Evolutionary conservation across 2,888 invertebrate genomes (phyloP), one percentile per base, ranked within the genome.

Genomic region (Suillia variegata): DNA sequence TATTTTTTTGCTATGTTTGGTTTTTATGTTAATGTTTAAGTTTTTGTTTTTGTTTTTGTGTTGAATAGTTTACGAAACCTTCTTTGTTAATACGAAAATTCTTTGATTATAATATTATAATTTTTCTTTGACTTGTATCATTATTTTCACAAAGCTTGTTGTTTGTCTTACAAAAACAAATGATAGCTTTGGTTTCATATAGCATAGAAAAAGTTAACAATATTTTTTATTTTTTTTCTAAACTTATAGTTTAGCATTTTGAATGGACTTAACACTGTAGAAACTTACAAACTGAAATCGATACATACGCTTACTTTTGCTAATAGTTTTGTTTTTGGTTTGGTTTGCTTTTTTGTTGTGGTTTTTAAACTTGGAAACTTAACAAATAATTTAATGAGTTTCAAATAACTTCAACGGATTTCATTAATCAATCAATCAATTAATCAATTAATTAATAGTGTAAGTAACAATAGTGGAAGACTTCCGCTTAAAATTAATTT

Each of bases 391-490:
- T 45, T 20, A 45, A 18, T 45, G 18, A 38, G 12, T 50, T 20
- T 55, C 18, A n/a, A n/a, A n/a, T n/a, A n/a, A n/a, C n/a, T n/a
- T n/a, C n/a, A n/a, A n/a, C n/a, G n/a, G n/a, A n/a, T n/a, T n/a
- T n/a, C n/a, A n/a, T n/a, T n/a, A n/a, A n/a, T n/a, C n/a, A n/a
- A n/a, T n/a, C n/a, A n/a, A n/a, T n/a, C n/a, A n/a, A n/a, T n/a
- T n/a, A n/a, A n/a, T n/a, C n/a, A n/a, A n/a, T n/a, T n/a, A n/a
- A 22, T 50, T 45, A 45, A 20, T 45, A 45, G 45, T 45, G 73
- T 74, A n/a, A n/a, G 74, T 78, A 78, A 78, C 73, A 76, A 73
- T 79, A 80, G 79, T 80, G 80, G 80, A 80, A 80, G 80, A 80
- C 80, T 78, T 80, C 77, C 79, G 79, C 80, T 79, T 80, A 79